Evolutionary conservation across 2,113 vertebrate species (phyloP).

Genomic region (Microcebus tavaratra): DNA sequence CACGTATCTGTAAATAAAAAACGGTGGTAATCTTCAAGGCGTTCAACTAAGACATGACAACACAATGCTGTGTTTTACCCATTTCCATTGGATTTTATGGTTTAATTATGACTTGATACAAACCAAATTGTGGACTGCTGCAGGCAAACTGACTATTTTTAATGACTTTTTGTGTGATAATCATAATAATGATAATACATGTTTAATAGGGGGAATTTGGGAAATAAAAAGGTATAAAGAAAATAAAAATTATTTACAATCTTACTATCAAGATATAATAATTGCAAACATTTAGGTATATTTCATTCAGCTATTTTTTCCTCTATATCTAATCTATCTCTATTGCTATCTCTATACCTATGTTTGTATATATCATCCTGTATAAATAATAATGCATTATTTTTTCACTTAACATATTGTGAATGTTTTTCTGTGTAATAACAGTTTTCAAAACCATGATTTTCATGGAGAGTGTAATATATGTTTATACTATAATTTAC

Average conservation of each 20-base stretch:
- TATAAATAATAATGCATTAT: neutral
- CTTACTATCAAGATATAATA: neutral
- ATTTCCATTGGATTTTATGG: neutral
- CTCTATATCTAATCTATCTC: neutral
- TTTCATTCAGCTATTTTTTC: neutral
- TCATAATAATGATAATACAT: neutral
- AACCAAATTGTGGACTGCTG: neutral
- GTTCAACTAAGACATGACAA: neutral
- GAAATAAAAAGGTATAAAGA: neutral
- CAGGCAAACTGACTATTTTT: neutral
- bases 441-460: neutral
- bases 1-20: neutral
- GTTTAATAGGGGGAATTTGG: neutral
- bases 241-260: conserved; percentile 11
- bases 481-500: neutral
- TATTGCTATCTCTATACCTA: neutral
- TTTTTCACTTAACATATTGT: neutral
- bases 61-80: neutral
- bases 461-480: neutral
- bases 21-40: neutral
- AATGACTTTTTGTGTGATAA: neutral
- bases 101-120: neutral
- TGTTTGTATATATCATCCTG: neutral
- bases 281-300: neutral
- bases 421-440: neutral